Percentiles rank a stretch among this genome's conserved stretches.
Conservation (phyloP, 2,888 invertebrate genomes). For the Hyalella azteca region DNA sequence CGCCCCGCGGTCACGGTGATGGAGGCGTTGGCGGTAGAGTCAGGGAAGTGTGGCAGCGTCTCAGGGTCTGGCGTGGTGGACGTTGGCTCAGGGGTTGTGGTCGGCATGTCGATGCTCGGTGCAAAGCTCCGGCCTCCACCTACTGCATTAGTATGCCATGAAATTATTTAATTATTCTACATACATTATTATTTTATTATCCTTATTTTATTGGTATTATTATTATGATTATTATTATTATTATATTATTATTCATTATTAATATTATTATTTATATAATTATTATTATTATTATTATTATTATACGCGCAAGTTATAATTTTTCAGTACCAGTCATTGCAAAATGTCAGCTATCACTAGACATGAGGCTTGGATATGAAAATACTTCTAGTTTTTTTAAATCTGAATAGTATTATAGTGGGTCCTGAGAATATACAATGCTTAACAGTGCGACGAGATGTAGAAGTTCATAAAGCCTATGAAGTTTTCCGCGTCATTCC, state of each 20-base stretch:
- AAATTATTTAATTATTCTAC: neutral
- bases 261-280: neutral
- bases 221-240: neutral
- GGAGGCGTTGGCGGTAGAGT: slow-evolving; percentile 41
- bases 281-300: neutral
- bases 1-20: slow-evolving; percentile 48
- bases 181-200: neutral
- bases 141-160: neutral
- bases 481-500: too few relatives aligned
- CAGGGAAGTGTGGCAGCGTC: slow-evolving; percentile 51
- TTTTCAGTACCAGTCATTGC: too few relatives aligned
- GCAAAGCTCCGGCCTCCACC: slow-evolving; percentile 38
- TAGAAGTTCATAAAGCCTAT: too few relatives aligned
- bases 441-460: too few relatives aligned
- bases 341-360: too few relatives aligned
- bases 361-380: too few relatives aligned
- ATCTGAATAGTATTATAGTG: too few relatives aligned
- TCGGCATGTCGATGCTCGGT: slow-evolving; percentile 54
- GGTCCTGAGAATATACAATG: too few relatives aligned
- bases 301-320: neutral
- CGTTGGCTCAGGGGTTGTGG: slow-evolving; percentile 50
- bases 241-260: neutral
- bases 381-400: too few relatives aligned
- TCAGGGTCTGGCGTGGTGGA: slow-evolving; percentile 54
- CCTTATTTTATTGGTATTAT: neutral